Base-by-base conservation (phyloP, 1,140 invertebrate species). In the Bombus confusus region DNA sequence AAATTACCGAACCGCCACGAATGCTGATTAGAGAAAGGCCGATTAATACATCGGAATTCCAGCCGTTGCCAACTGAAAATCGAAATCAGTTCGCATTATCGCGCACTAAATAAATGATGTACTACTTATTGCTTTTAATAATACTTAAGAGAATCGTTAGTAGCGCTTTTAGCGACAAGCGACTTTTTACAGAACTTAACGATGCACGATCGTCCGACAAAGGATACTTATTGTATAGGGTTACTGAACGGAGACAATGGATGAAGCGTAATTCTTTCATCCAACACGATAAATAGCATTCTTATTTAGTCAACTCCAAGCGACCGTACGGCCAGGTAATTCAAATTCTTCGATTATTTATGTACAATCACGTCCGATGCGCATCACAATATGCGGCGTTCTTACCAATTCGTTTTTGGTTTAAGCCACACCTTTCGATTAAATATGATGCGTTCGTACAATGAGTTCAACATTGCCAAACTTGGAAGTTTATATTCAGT, bases 221-320 rank as follows among this genome's bases (percentile, higher is more conserved):
- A 79, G 85, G 31, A 68, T 64, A 80, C 78, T 80, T 87, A 86
- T 88, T 84, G 82, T 89, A 37, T 59, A 87, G 73, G 87, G 85
- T 89, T 89, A 89, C 66, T 86, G 84, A 84, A 89, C 87, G 76
- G 41, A 73, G 85, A 89, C 87, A 89, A 89, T 89, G 73, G 87
- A 68, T 78, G 74, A 80, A 69, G 34, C 76, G 59, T 75, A 66
- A 82, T 79, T 89, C 79, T 89, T 69, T 69, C 52, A 76, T 37
- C 15, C 28, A 68, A 43, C 47, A 71, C 64, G 76, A 80, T 52
- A 59, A 80, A 81, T 62, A 31, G 1, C 25, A 85, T 80, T 85
- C 83, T 41, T 73, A 59, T 75, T 68, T 47, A 59, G 28, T 3
- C 43, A 31, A 3, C 12, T 10, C 4, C n/a, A 12, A 39, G 13